Evolutionary conservation across 2,888 invertebrate genomes (phyloP), one percentile per base, ranked within the genome.

Genomic region (Boloria euphrosyne): DNA sequence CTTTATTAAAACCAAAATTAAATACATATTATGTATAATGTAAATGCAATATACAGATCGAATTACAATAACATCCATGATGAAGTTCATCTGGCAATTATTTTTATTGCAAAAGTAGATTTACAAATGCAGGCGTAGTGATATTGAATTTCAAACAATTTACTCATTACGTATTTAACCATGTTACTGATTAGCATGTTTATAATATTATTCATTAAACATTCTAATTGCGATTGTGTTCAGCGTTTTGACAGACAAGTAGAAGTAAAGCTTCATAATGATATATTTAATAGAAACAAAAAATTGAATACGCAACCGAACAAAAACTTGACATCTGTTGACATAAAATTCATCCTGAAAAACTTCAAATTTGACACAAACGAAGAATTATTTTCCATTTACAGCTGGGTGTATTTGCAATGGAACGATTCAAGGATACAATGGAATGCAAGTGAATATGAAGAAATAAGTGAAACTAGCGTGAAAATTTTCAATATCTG

Each of bases 331-430:
- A 69, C 67, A 7, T 13, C 13, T 0, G 53, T 69, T 6, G 4
- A 31, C 1, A 13, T 81, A 1, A 51, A 5, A 0, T 79, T 84
- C 52, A 6, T 18, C 0, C 46, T 87, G n/a, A 80, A 76, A 67
- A 68, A 68, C 0, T 85, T 87, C 52, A 53, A 51, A 3, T 81
- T 81, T 10, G 69, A 76, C 27, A 73, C 70, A 13, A 67, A 74
- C 0, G 70, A 76, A 31, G 76, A 79, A 49, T 31, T 72, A 0
- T 78, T 87, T 17, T 58, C 67, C 0, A 62, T 78, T 0, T 65
- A 73, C n/a, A 74, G 65, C 2, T 74, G 74, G 77, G 66, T 74
- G 16, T 38, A 50, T 0, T 5, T 80, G 0, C 3, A 31, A 0
- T 80, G 79, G 79, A 14, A 27, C 0, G 79, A 80, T 58, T 38